A percentile compares a stretch with the other conserved stretches of the same genome.
phyloP scores from a whole-genome alignment of 1,140 invertebrate species.

The Drosophila melanica region DNA sequence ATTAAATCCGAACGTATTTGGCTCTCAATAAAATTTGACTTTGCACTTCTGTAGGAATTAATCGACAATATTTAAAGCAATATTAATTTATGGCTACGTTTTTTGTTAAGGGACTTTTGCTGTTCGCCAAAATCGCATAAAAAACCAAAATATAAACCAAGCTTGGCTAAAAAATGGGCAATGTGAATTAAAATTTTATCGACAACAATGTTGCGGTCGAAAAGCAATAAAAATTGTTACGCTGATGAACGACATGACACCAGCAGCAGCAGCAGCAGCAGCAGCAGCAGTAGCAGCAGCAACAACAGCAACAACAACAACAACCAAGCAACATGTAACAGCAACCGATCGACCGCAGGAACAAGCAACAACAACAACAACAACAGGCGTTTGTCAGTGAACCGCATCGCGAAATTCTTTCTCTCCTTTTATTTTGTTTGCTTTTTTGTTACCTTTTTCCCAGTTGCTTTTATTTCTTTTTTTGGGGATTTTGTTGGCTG shows the following conservation, averaged over 20 bases:
- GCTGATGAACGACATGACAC: slow-evolving; percentile 70
- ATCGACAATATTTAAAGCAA: neutral
- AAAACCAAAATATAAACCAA: slow-evolving; percentile 17
- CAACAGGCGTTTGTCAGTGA: slow-evolving; percentile 35
- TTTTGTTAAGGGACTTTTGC: neutral
- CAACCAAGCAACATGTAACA: slow-evolving; percentile 34
- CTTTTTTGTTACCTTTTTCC: slow-evolving; percentile 28
- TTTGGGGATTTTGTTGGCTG: slow-evolving; percentile 55
- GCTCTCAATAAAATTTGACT: neutral
- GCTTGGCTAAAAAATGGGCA: slow-evolving; percentile 40
- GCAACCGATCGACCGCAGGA: slow-evolving; percentile 65
- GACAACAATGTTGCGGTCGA: slow-evolving; percentile 75
- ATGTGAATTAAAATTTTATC: slow-evolving; percentile 81
- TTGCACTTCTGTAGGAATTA: neutral
- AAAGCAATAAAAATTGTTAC: slow-evolving; percentile 65
- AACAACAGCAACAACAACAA: no score
- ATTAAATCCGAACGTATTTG: neutral
- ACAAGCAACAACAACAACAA: slow-evolving; percentile 44
- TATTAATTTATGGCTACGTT: neutral
- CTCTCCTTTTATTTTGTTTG: slow-evolving; percentile 15
- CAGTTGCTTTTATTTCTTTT: slow-evolving; percentile 30
- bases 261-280: slow-evolving; percentile 46
- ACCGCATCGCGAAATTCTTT: slow-evolving; percentile 65
- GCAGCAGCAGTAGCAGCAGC: slow-evolving; percentile 29
- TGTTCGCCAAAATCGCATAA: slow-evolving; percentile 34